Base-by-base conservation (phyloP, 2,888 invertebrate species). In the Ethmia dodecea region DNA sequence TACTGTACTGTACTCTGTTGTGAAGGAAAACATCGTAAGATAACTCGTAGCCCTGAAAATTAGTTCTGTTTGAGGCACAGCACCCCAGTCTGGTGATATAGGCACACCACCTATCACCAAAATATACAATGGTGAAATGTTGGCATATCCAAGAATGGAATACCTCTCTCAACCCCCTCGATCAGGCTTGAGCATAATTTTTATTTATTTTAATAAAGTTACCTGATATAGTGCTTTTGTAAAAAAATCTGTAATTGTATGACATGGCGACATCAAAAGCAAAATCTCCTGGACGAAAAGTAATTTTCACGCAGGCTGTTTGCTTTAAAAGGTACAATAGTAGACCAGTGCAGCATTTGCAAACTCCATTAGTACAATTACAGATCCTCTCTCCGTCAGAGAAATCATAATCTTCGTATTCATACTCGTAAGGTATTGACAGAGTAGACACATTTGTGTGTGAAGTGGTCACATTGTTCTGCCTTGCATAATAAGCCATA, bases 251-350 rank as follows among this genome's bases (percentile, higher is more conserved):
- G 41, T 92, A 90, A 52, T 95, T 95, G 61, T 93, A 88, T 8
- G 89, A 83, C 84, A 95, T 88, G 28, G 90, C 90, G 5, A 94
- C 87, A 44, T 93, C 92, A 60, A 95, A 92, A 31, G 93, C 91
- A 58, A 95, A 95, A 44, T 95, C 94, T 32, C 94, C 94, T 0
- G 94, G 93, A 38, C 91, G 90, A 57, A 94, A 95, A 1, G 91
- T 90, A 8, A 95, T 73, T 60, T 91, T 92, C 62, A 93, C 89
- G 61, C 95, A 95, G 16, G 92, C 93, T 65, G 92, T 93, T 68
- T 94, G 92, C 34, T 89, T 89, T 50, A 93, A 88, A 10, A 88
- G 69, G 48, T 89, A 88, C 56, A 92, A 69, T 14, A 93, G 59
- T 35, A 88, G 80, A 44, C 93, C 92, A 3, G 93, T 93, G 57